These are phyloP conservation scores for human (Homo sapiens) DNA, from an alignment of 2,113 vertebrate genomes.

Conservation along the genomic window DNA sequence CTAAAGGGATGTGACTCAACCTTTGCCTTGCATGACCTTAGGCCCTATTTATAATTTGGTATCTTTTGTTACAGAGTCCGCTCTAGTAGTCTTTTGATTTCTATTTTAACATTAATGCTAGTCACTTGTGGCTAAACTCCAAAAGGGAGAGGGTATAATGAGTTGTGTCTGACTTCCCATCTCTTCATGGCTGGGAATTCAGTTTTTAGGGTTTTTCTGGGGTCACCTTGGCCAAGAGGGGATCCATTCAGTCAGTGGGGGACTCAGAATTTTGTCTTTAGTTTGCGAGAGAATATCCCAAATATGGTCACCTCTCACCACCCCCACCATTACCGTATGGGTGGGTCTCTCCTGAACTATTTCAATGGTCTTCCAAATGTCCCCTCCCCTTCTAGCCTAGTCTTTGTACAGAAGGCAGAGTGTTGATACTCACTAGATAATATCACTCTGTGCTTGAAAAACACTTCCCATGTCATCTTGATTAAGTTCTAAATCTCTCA, in stretches of 20 bases:
- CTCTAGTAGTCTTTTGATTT: neutral
- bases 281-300: neutral
- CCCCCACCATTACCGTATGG: neutral
- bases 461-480: neutral
- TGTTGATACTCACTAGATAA: neutral
- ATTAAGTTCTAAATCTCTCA: neutral
- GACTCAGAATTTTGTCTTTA: neutral
- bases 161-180: neutral
- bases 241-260: neutral
- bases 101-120: neutral
- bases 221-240: neutral
- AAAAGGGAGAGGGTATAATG: neutral
- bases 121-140: neutral
- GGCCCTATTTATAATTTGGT: neutral
- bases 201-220: neutral
- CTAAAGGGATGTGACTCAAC: neutral
- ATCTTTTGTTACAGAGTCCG: neutral
- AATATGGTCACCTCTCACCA: neutral
- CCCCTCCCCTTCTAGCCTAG: neutral
- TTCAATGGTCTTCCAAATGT: neutral
- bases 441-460: neutral
- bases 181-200: neutral
- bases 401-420: neutral
- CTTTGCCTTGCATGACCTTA: neutral
- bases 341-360: neutral